phyloP scores from a whole-genome alignment of 2,797 vertebrate genomes.

The Arnoldichthys spilopterus region DNA sequence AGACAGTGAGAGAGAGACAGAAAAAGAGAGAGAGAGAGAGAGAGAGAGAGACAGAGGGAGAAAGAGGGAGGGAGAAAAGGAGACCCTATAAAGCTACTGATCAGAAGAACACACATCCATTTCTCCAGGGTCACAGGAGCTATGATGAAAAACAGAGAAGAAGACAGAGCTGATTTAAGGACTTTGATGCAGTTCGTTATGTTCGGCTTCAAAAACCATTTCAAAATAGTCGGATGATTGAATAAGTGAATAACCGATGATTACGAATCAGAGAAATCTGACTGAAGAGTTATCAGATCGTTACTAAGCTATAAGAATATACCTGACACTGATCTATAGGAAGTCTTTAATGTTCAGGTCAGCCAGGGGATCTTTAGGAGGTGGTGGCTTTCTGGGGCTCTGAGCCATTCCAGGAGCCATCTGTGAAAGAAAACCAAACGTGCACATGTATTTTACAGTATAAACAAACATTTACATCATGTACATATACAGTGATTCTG shows the following conservation, averaged over 20 bases:
- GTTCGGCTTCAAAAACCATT: not conserved
- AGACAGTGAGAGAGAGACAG: slow-evolving; percentile 76
- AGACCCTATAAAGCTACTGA: slow-evolving; percentile 62
- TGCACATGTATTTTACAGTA: not conserved
- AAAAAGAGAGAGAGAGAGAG: slow-evolving; percentile 41
- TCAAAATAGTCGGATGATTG: not conserved
- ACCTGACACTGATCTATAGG: slow-evolving; percentile 85
- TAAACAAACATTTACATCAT: too few relatives aligned
- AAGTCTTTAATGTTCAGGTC: slow-evolving; percentile 99
- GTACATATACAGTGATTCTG: too few relatives aligned
- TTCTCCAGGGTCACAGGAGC: slow-evolving; percentile 84
- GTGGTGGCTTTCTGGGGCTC: slow-evolving; percentile 95
- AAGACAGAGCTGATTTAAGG: not conserved
- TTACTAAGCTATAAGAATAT: slow-evolving; percentile 10
- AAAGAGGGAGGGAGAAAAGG: slow-evolving; percentile 14
- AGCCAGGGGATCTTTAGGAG: slow-evolving; percentile 96
- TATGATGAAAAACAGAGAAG: slow-evolving; percentile 70
- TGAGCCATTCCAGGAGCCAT: slow-evolving; percentile 84
- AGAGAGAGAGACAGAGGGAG: slow-evolving; percentile 38
- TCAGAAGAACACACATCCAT: slow-evolving; percentile 72
- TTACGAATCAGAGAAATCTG: not conserved
- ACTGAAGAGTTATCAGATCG: not conserved
- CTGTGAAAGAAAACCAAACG: slow-evolving; percentile 62
- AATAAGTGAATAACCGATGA: too few relatives aligned
- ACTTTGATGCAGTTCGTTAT: not conserved